Evolutionary conservation across 2,113 vertebrate species (phyloP).

Genomic region (Columba janthina): DNA sequence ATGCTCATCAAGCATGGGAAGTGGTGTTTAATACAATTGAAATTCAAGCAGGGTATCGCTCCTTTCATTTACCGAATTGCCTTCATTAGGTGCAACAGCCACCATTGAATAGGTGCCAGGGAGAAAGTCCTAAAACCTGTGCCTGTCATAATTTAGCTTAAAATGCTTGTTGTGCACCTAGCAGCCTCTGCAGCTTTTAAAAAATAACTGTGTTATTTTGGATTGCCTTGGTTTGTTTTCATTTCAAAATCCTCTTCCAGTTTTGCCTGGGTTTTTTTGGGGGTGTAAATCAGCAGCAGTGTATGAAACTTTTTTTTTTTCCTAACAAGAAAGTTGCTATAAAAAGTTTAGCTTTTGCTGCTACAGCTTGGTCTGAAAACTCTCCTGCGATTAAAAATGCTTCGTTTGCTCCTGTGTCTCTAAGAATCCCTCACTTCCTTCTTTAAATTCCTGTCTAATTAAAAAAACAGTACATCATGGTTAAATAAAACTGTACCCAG

Average conservation of each 20-base stretch:
- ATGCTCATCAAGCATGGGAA: background rate
- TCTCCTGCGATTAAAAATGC: slow-evolving; percentile 18
- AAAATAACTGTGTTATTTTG: background rate
- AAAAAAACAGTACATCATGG: slow-evolving; percentile 82
- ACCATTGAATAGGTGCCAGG: background rate
- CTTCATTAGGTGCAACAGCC: background rate
- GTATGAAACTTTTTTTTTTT: background rate
- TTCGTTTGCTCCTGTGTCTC: slow-evolving; percentile 36
- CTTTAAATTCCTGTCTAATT: slow-evolving; percentile 79
- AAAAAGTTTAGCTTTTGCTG: slow-evolving; percentile 61
- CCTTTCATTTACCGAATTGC: background rate
- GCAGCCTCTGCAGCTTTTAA: background rate
- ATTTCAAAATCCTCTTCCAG: background rate
- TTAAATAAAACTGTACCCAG: slow-evolving; percentile 88
- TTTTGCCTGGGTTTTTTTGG: background rate
- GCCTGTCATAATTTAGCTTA: background rate
- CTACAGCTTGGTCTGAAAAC: slow-evolving; percentile 18
- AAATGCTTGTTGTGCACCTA: background rate
- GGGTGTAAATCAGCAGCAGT: background rate
- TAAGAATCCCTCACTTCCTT: slow-evolving; percentile 63
- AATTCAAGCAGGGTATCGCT: background rate
- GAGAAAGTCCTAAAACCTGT: background rate
- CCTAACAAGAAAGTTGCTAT: slow-evolving; percentile 46
- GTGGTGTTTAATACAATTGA: background rate
- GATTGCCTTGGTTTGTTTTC: background rate